Percentiles rank a stretch among this genome's conserved stretches.
These are phyloP conservation scores for Drosophila antonietae DNA, from an alignment of 2,888 invertebrate species.

Conservation along the genomic window DNA sequence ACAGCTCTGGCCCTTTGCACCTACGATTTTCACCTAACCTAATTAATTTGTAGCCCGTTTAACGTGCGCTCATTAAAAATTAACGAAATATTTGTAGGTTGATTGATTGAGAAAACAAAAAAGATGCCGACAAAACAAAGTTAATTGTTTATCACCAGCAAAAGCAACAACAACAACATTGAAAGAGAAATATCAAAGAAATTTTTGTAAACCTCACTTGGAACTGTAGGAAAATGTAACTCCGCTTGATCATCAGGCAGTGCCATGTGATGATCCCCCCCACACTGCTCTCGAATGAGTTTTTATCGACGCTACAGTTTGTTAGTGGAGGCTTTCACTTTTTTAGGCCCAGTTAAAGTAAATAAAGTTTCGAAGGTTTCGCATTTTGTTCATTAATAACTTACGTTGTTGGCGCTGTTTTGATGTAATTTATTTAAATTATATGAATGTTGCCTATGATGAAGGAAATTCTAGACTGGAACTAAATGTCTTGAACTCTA, in stretches of 20 bases:
- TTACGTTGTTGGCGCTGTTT: constrained; percentile 29
- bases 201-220: constrained; percentile 26
- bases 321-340: constrained; percentile 63
- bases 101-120: constrained; percentile 33
- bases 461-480: constrained; percentile 1
- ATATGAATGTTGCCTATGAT: background rate
- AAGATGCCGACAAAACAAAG: constrained; percentile 51
- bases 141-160: constrained; percentile 40
- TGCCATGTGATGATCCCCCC: constrained; percentile 16
- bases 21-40: constrained; percentile 11
- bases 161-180: constrained; percentile 4
- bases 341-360: constrained; percentile 54
- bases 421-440: constrained; percentile 33
- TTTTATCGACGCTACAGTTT: constrained; percentile 38
- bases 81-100: constrained; percentile 42
- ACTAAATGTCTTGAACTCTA: background rate
- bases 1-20: background rate
- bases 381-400: constrained; percentile 36
- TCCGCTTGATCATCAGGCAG: constrained; percentile 31
- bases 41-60: constrained; percentile 53
- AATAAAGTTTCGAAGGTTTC: constrained; percentile 51
- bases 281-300: constrained; percentile 22
- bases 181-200: constrained; percentile 50
- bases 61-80: constrained; percentile 27
- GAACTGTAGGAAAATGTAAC: constrained; percentile 38